Base-by-base conservation (phyloP, 2,888 invertebrate genomes). In the Rhaphigaster nebulosa region DNA sequence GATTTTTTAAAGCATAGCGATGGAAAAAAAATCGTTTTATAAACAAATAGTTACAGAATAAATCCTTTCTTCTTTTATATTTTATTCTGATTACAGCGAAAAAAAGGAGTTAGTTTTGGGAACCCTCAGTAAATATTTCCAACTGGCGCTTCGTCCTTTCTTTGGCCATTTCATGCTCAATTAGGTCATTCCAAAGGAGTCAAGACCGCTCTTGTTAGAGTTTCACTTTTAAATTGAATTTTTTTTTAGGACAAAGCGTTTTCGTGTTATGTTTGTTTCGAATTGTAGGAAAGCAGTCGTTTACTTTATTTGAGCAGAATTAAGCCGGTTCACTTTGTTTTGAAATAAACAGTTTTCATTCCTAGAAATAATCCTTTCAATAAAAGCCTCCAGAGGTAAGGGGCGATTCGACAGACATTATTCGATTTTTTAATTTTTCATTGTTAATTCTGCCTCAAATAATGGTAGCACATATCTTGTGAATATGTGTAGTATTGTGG, bases 141-240 rank as follows among this genome's bases (percentile, higher is more conserved):
- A 26, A 10, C 26, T 18, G 18, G 15, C 1, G 65, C 38, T 6
- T 20, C n/a, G 20, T 38, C 29, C 38, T 6, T 76, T 38, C 70
- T 76, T 76, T 38, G 38, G 34, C 20, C 23, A 76, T 76, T 76
- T 20, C 38, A 10, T 38, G 20, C 38, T 76, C 34, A 76, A 76
- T 76, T 76, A 76, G 70, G 34, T 23, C 70, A 76, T 76, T 76
- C 18, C 15, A 34, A 18, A 34, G 18, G 34, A 70, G 18, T 70
- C 34, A 38, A 10, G 38, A 20, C 70, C 70, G 34, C 18, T 38
- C 70, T 76, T 76, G 34, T 76, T 38, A 76, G 23, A 20, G 70
- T 38, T 65, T 76, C 70, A 76, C 1, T 76, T n/a, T 76, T 76
- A 76, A 76, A 76, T 76, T 34, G 70, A 76, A 76, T 76, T 76